Conservation (phyloP, 2,113 vertebrate species). For the Cyprinodon variegatus region DNA sequence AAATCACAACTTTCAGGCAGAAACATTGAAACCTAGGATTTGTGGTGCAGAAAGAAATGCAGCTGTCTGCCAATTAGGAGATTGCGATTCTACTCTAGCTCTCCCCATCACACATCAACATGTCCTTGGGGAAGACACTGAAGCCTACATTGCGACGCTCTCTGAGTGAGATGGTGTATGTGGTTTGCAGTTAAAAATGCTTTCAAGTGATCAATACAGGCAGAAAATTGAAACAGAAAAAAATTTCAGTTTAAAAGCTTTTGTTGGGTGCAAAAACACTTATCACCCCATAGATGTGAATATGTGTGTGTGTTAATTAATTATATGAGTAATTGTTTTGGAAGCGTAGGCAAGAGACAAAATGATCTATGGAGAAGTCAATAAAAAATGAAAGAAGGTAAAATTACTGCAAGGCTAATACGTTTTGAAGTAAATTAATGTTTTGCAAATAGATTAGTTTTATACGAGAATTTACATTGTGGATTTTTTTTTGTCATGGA, state of each 20-base stretch:
- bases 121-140: background rate
- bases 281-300: background rate
- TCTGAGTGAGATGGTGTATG: background rate
- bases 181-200: background rate
- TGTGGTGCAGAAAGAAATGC: background rate
- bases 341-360: background rate
- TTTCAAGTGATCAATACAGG: background rate
- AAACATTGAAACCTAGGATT: background rate
- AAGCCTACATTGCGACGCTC: background rate
- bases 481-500: background rate
- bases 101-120: background rate
- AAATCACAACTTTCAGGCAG: background rate
- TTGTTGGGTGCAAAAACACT: background rate
- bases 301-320: background rate
- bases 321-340: conserved; percentile 1
- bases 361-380: background rate
- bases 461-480: background rate
- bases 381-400: background rate
- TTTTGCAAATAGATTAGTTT: background rate
- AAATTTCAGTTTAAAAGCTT: background rate
- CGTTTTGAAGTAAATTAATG: background rate
- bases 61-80: background rate
- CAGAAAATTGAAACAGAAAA: background rate
- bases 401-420: background rate
- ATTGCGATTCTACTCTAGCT: background rate